A percentile compares a stretch with the other conserved stretches of the same genome.
Evolutionary conservation across 2,888 invertebrate genomes (phyloP).

Genomic region (Nephrotoma flavescens): DNA sequence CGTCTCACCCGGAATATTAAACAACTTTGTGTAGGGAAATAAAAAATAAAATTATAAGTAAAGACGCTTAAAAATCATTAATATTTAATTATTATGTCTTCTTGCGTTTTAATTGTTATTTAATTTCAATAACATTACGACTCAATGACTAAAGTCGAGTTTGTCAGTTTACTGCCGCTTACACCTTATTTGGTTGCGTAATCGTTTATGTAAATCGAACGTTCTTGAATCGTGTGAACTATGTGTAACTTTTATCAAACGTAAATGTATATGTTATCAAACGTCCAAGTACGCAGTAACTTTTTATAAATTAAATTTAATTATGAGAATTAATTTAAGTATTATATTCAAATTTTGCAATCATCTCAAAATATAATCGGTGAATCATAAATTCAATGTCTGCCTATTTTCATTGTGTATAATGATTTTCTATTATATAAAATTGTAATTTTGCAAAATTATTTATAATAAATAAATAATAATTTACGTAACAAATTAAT

Average conservation of each 20-base stretch:
- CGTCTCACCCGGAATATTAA: not conserved
- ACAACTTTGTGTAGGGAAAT: not conserved
- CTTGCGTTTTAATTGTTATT: not conserved
- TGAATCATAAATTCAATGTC: not conserved
- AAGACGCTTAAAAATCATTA: not conserved
- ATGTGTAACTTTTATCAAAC: not conserved
- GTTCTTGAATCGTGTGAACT: not conserved
- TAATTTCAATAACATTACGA: not conserved
- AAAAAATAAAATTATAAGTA: not conserved
- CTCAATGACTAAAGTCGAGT: not conserved
- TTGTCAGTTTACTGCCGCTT: not conserved
- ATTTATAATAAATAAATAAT: not conserved
- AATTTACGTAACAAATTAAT: not conserved
- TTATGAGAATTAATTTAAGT: not conserved
- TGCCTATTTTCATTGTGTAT: not conserved
- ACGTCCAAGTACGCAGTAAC: not conserved
- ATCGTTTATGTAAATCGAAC: not conserved
- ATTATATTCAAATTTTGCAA: not conserved
- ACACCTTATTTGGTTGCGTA: not conserved
- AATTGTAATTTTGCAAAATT: not conserved
- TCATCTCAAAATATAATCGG: not conserved
- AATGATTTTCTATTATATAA: not conserved
- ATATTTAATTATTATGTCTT: not conserved
- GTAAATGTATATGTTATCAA: not conserved
- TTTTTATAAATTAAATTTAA: not conserved